Evolutionary conservation across 2,113 vertebrate genomes (phyloP).

Genomic region (Bucco capensis): DNA sequence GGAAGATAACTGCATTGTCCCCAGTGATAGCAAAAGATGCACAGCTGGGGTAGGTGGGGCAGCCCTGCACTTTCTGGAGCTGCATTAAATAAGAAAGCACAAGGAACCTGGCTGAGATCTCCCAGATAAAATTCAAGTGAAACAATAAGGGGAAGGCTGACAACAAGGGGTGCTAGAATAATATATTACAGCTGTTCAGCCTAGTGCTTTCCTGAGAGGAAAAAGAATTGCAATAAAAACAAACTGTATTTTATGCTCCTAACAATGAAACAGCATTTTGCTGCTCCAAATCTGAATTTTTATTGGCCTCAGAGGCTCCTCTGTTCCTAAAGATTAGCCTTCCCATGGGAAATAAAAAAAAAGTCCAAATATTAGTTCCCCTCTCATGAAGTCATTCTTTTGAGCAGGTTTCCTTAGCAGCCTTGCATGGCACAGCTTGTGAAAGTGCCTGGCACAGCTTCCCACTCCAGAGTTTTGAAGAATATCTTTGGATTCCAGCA

Average conservation of each 20-base stretch:
- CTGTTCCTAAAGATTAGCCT: constrained; percentile 76
- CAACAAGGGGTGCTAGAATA: constrained; percentile 68
- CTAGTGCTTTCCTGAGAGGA: constrained; percentile 79
- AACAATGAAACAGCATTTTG: constrained; percentile 72
- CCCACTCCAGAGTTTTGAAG: constrained; percentile 39
- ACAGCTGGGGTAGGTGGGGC: not conserved
- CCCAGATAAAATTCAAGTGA: constrained; percentile 60
- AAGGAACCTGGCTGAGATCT: constrained; percentile 58
- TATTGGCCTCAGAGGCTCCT: constrained; percentile 70
- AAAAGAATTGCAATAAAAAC: constrained; percentile 76
- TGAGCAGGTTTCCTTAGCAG: constrained; percentile 47
- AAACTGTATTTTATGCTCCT: constrained; percentile 64
- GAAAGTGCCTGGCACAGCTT: constrained; percentile 50
- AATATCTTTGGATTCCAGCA: constrained; percentile 65
- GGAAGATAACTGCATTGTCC: not conserved
- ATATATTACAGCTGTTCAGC: constrained; percentile 69
- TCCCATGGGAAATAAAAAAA: constrained; percentile 69
- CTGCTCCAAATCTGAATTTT: constrained; percentile 57
- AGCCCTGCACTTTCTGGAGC: not conserved
- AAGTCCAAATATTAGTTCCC: constrained; percentile 50
- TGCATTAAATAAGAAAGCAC: constrained; percentile 52
- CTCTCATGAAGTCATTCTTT: constrained; percentile 67
- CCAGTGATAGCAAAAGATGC: not conserved
- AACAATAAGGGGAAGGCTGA: constrained; percentile 82
- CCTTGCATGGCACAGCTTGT: constrained; percentile 47